A percentile compares a stretch with the other conserved stretches of the same genome.
phyloP scores from a whole-genome alignment of 2,888 invertebrate species.

The Acanthococcus lagerstroemiae region DNA sequence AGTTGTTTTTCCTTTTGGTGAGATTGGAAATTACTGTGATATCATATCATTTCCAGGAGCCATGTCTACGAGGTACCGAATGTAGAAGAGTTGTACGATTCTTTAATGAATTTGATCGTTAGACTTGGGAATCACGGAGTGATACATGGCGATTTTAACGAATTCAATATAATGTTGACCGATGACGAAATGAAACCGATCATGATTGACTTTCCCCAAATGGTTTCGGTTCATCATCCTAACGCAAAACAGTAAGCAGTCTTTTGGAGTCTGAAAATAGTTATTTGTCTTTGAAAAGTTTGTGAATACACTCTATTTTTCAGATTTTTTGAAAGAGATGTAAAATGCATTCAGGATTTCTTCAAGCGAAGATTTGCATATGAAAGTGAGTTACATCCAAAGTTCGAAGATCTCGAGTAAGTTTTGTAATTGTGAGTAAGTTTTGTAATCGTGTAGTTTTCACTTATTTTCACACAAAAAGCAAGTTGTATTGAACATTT shows the following conservation, averaged over 20 bases:
- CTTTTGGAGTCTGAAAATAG: not conserved
- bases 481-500: not conserved
- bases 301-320: not conserved
- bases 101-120: slow-evolving; percentile 87
- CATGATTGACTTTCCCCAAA: slow-evolving; percentile 97
- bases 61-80: slow-evolving; percentile 56
- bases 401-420: slow-evolving; percentile 56
- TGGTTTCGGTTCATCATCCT: slow-evolving; percentile 86
- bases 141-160: slow-evolving; percentile 98
- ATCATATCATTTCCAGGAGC: too few relatives aligned
- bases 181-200: slow-evolving; percentile 64
- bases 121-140: slow-evolving; percentile 87
- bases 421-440: slow-evolving; percentile 36
- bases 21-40: too few relatives aligned
- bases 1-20: too few relatives aligned
- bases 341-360: slow-evolving; percentile 79
- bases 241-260: slow-evolving; percentile 73
- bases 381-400: slow-evolving; percentile 72
- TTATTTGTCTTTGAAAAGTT: not conserved
- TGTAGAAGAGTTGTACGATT: slow-evolving; percentile 73
- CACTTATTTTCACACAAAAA: not conserved
- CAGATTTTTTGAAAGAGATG: slow-evolving; percentile 75
- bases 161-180: slow-evolving; percentile 91
- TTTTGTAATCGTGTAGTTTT: slow-evolving; percentile 1
- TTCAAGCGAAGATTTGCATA: slow-evolving; percentile 81